phyloP scores from a whole-genome alignment of 2,113 vertebrate species.

The Chamaetylas fuelleborni region DNA sequence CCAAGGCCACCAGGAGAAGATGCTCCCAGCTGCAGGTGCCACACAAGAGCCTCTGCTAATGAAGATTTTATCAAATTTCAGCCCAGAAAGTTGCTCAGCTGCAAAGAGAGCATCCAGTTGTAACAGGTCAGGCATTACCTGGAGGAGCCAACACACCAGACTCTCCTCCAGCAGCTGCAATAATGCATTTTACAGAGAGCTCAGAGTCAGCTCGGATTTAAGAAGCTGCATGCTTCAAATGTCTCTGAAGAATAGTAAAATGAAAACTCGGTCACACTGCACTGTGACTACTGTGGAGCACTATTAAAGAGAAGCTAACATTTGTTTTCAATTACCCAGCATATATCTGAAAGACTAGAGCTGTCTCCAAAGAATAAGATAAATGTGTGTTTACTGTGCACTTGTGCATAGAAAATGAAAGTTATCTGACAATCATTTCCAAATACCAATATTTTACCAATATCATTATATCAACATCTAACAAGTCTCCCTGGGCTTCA shows the following conservation, averaged over 20 bases:
- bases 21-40: neutral
- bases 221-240: neutral
- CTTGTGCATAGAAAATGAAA: neutral
- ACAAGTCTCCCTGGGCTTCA: neutral
- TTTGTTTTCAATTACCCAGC: neutral
- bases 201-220: neutral
- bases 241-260: constrained; percentile 2
- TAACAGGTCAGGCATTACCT: neutral
- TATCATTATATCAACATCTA: neutral
- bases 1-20: neutral
- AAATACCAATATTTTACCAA: neutral
- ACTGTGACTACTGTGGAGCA: neutral
- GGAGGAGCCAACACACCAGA: neutral
- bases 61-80: neutral
- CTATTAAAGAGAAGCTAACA: constrained; percentile 10
- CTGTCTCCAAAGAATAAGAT: neutral
- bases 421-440: neutral
- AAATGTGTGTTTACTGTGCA: neutral
- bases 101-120: accelerated
- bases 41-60: accelerated
- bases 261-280: neutral
- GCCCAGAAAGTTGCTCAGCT: neutral
- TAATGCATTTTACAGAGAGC: neutral
- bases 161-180: neutral
- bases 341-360: neutral